Percentiles rank a stretch among this genome's conserved stretches.
phyloP scores from a whole-genome alignment of 2,888 invertebrate genomes.

The Colletes collaris region DNA sequence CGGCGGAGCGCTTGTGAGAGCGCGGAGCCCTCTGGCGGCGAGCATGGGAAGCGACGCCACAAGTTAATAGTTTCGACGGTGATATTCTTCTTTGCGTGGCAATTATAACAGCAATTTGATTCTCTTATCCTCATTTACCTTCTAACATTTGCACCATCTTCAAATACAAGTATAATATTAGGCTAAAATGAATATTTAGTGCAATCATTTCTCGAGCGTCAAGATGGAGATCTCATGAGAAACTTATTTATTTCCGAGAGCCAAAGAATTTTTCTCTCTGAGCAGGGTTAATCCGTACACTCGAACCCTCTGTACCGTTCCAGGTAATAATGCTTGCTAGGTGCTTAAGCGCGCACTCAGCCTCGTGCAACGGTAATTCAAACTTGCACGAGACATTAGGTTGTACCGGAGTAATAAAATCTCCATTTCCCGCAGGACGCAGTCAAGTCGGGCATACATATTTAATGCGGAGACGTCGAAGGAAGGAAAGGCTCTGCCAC shows the following conservation, averaged over 20 bases:
- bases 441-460: slow-evolving; percentile 70
- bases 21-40: too few species aligned
- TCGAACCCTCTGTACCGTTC: background rate
- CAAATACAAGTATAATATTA: too few species aligned
- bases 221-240: background rate
- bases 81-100: too few species aligned
- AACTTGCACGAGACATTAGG: slow-evolving; percentile 69
- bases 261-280: background rate
- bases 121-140: too few species aligned
- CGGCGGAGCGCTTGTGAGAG: too few species aligned
- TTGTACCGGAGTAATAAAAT: slow-evolving; percentile 71
- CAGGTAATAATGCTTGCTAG: slow-evolving; percentile 40
- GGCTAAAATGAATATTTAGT: too few species aligned
- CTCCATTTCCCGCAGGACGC: slow-evolving; percentile 72
- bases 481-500: slow-evolving; percentile 57
- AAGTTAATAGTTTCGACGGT: too few species aligned
- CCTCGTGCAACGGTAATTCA: slow-evolving; percentile 63
- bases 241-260: background rate
- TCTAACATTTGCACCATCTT: too few species aligned
- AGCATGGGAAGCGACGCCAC: too few species aligned
- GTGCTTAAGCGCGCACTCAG: slow-evolving; percentile 49
- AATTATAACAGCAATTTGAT: too few species aligned
- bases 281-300: background rate
- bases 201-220: too few species aligned
- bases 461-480: slow-evolving; percentile 70